Evolutionary conservation across 2,888 invertebrate species (phyloP).

Genomic region (Microctonus hyperodae): DNA sequence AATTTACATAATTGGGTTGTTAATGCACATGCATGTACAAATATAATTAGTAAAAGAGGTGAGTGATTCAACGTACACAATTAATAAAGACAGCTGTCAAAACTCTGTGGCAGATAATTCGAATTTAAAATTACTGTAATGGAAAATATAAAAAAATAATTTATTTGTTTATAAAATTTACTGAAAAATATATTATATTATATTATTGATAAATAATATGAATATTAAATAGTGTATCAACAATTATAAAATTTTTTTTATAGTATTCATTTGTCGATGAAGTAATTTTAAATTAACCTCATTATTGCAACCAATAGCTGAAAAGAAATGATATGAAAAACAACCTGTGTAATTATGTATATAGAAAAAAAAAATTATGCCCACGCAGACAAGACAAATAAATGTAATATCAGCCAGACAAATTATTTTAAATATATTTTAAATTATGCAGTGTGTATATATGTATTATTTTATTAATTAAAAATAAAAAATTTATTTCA

Average conservation of each 20-base stretch:
- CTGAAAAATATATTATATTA: neutral
- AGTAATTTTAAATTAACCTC: neutral
- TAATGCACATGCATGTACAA: neutral
- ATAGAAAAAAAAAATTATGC: neutral
- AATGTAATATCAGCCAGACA: neutral
- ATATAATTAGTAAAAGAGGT: constrained; percentile 20
- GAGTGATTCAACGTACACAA: constrained; percentile 23
- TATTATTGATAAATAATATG: too few relatives aligned
- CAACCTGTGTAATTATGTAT: neutral
- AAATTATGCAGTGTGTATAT: too few relatives aligned
- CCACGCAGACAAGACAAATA: neutral
- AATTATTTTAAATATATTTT: neutral
- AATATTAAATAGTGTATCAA: neutral
- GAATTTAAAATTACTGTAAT: neutral
- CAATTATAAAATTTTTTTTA: neutral
- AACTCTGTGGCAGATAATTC: constrained; percentile 1
- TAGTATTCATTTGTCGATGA: constrained; percentile 1
- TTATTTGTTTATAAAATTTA: neutral
- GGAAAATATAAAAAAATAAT: neutral
- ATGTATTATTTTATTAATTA: too few relatives aligned
- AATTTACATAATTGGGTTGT: constrained; percentile 10
- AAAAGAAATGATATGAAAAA: neutral
- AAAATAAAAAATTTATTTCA: too few relatives aligned
- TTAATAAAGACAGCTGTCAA: constrained; percentile 31
- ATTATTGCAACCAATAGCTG: neutral